phyloP scores from a whole-genome alignment of 2,797 vertebrate genomes.

The Echeneis naucrates region DNA sequence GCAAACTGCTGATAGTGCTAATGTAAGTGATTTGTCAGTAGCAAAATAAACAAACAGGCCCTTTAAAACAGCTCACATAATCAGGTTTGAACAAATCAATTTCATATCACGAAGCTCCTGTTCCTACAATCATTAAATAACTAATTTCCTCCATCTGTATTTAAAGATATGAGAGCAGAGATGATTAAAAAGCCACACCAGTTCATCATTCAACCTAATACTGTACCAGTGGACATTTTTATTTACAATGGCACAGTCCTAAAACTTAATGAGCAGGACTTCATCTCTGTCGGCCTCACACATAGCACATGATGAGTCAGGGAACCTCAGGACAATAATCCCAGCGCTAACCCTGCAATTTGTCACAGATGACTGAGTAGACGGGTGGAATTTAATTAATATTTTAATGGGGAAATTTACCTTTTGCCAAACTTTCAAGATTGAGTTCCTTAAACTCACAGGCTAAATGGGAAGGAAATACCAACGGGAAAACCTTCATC shows the following conservation, averaged over 20 bases:
- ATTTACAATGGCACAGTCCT: constrained; percentile 13
- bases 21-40: too few relatives aligned
- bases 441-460: constrained; percentile 41
- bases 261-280: constrained; percentile 31
- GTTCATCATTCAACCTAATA: constrained; percentile 16
- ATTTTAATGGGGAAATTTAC: constrained; percentile 67
- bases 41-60: background rate
- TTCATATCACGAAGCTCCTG: constrained; percentile 1
- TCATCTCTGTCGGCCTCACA: constrained; percentile 24
- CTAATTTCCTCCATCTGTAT: constrained; percentile 12
- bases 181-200: constrained; percentile 19
- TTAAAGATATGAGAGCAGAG: constrained; percentile 1
- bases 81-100: constrained; percentile 6
- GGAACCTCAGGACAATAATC: constrained; percentile 36
- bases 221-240: background rate
- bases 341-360: constrained; percentile 53
- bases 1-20: too few relatives aligned
- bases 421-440: constrained; percentile 60
- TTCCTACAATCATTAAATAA: background rate
- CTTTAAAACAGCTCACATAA: background rate
- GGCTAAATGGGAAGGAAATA: constrained; percentile 26
- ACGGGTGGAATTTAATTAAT: constrained; percentile 70
- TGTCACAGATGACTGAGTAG: constrained; percentile 72
- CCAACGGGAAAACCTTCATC: background rate
- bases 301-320: constrained; percentile 53